These are phyloP conservation scores for Luidia sarsii DNA, from an alignment of 53 echinoderm and acorn worm species.

Conservation along the genomic window DNA sequence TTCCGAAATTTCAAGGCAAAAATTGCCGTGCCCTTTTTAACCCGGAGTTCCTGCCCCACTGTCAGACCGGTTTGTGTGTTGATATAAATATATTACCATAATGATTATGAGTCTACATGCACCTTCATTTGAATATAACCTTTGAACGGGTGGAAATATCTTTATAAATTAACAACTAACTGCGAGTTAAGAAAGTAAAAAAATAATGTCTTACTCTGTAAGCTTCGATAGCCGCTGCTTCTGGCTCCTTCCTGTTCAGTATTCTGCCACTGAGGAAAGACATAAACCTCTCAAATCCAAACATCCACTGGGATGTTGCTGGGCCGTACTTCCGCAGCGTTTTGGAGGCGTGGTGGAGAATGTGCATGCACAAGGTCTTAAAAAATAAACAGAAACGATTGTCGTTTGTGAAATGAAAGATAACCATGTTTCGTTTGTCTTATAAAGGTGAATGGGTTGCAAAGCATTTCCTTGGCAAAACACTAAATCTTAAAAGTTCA, in stretches of 20 bases:
- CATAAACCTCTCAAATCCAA: constrained; percentile 24
- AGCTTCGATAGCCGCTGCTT: constrained; percentile 13
- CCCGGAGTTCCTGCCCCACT: too few relatives aligned
- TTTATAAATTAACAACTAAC: too few relatives aligned
- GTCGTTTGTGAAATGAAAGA: neutral
- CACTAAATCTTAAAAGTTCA: neutral
- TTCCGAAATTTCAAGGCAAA: too few relatives aligned
- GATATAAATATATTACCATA: too few relatives aligned
- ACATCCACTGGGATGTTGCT: neutral
- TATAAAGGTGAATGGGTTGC: too few relatives aligned
- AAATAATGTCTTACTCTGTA: constrained; percentile 7
- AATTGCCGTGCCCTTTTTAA: too few relatives aligned
- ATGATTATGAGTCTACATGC: too few relatives aligned
- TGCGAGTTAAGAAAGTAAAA: too few relatives aligned
- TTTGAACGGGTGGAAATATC: too few relatives aligned
- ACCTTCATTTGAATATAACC: too few relatives aligned
- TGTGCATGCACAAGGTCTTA: constrained; percentile 23
- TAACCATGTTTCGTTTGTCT: neutral
- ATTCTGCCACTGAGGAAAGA: constrained; percentile 3
- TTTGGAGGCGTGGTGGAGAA: neutral
- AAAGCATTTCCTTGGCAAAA: too few relatives aligned
- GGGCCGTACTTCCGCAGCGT: neutral
- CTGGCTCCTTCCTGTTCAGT: constrained; percentile 2
- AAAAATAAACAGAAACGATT: neutral
- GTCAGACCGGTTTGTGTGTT: too few relatives aligned